Base-by-base conservation (phyloP, 2,113 vertebrate genomes). In the Ageneiosus marmoratus region DNA sequence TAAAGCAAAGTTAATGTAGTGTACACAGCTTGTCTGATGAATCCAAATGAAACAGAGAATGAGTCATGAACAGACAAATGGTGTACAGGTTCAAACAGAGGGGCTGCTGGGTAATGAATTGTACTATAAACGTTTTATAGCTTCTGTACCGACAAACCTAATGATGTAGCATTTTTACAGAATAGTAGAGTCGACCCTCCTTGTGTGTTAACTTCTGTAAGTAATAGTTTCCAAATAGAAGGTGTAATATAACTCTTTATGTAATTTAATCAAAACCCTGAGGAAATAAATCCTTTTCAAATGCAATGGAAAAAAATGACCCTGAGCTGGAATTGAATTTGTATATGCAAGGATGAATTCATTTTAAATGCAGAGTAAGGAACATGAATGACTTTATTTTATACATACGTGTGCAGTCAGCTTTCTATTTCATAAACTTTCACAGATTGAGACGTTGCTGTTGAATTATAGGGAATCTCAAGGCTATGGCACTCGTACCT, bases 1-100 rank as follows among this genome's bases (percentile, higher is more conserved):
- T 93, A 93, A 93, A 92, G 90, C 90, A 92, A 91, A 89, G 91
- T 91, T 93, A 92, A 94, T 93, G 92, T 75, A 75, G 73, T 90
- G 91, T 86, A 84, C 90, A 91, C 90, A 89, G 89, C 88, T 89
- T 81, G 89, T 91, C 88, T 87, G 82, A 87, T 89, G 90, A 91
- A 76, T 76, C 73, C 8, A 75, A 75, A 75, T 76, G 16, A 76
- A 76, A 72, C 24, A 22, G 27, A 50, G 34, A 34, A 55, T 32
- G 72, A 75, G 73, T 75, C 73, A 12, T 5, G 29, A 29, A 34
- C 29, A 76, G 50, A 55, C 55, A 76, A 55, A 55, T 76, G 73
- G 29, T 18, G 29, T 76, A 8, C 73, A 55, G 55, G 18, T 37
- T 76, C 29, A 76, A 37, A 76, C 73, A 0, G 32, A 53, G 18